Percentiles rank a stretch among this genome's conserved stretches.
phyloP scores from a whole-genome alignment of 2,113 vertebrate genomes.

The Amphiprion percula region DNA sequence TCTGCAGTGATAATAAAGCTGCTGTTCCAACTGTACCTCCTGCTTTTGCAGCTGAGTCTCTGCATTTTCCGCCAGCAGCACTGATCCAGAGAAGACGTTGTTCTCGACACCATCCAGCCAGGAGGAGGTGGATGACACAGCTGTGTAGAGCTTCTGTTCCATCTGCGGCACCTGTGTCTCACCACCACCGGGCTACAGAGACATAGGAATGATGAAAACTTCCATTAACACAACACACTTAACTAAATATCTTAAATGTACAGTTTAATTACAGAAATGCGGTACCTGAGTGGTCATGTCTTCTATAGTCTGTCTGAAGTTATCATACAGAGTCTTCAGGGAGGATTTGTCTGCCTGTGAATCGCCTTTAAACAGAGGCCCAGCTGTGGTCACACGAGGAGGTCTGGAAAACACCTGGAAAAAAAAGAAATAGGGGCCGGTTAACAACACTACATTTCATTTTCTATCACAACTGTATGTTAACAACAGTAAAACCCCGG shows the following conservation, averaged over 20 bases:
- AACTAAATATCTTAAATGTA: not conserved
- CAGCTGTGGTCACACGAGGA: slow-evolving; percentile 84
- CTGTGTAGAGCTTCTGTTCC: slow-evolving; percentile 90
- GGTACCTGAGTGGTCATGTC: slow-evolving; percentile 85
- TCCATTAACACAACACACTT: fast-evolving
- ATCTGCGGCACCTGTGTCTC: slow-evolving; percentile 80
- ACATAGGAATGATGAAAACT: not conserved
- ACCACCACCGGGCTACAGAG: slow-evolving; percentile 70
- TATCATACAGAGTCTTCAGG: slow-evolving; percentile 86
- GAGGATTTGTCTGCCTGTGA: slow-evolving; percentile 82
- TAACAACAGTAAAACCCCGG: not conserved
- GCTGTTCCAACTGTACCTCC: slow-evolving; percentile 81
- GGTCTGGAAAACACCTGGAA: slow-evolving; percentile 88
- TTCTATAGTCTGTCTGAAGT: slow-evolving; percentile 88
- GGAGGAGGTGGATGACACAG: slow-evolving; percentile 86
- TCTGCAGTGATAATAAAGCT: not conserved
- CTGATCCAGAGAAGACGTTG: slow-evolving; percentile 85
- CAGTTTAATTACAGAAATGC: not conserved
- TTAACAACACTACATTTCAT: not conserved
- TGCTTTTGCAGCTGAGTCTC: slow-evolving; percentile 88
- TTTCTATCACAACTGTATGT: not conserved
- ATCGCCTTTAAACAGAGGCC: slow-evolving; percentile 86
- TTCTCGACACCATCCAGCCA: slow-evolving; percentile 93
- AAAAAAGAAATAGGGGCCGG: not conserved
- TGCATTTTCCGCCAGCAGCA: slow-evolving; percentile 86